Base-by-base conservation (phyloP, 1,140 invertebrate species). In the Drosophila ercepeae region DNA sequence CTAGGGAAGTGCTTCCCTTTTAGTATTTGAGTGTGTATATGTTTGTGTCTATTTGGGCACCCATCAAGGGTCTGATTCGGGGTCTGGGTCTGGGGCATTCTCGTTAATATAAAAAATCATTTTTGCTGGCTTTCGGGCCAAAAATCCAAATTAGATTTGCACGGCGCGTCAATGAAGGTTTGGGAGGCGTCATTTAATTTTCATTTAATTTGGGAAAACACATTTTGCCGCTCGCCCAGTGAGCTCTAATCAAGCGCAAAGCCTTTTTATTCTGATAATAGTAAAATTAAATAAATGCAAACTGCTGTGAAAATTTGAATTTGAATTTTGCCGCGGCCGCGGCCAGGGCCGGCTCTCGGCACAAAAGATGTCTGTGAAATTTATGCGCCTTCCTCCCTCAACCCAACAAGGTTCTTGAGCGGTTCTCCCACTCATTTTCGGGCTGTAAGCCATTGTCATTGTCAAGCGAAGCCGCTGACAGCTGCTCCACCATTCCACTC, bases 211-310 rank as follows among this genome's bases (percentile, higher is more conserved):
- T 82, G 36, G 70, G 29, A 55, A 70, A 68, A 67, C 69, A 78
- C 52, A 53, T 78, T 83, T 57, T 19, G 65, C 45, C 13, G 36
- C n/a, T 9, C 29, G 29, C 50, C 39, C 39, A 51, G 25, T 42
- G 44, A 59, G 46, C 82, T 88, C 79, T 75, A 86, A 86, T 86
- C 82, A 86, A 75, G 82, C 74, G 60, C 82, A 86, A 86, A 86
- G 82, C 82, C 82, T 89, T 86, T 86, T 82, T 78, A 77, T 88
- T 84, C 74, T 77, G 77, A 74, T 86, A 86, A 86, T 86, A 86
- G 81, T 75, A 32, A 86, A 86, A 88, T 86, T 76, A 84, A 88
- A 88, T 84, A 79, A 84, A 84, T 86, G 79, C 79, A 81, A 84
- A 84, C 75, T 63, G 79, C 83, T 86, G 60, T 59, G 71, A 75